Percentiles rank a stretch among this genome's conserved stretches.
Conservation (phyloP, 37 sponge, comb jelly and placozoan genomes). For the Amphimedon queenslandica region DNA sequence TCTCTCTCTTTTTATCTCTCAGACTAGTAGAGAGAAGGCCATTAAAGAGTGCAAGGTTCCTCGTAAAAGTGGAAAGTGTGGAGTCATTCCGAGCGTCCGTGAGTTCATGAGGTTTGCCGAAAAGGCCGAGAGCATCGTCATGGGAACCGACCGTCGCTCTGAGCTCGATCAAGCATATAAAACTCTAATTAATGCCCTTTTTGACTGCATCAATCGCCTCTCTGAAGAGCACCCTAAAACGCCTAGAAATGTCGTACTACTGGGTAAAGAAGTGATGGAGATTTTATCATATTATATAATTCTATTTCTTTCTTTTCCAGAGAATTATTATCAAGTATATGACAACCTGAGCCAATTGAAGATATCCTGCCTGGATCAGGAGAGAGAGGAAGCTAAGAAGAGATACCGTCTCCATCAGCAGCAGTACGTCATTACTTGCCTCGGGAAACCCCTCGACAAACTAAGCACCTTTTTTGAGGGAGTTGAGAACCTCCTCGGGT, state of each 20-base stretch:
- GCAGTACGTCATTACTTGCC: constrained; percentile 54
- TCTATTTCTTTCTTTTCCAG: constrained; percentile 23
- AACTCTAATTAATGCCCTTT: constrained; percentile 58
- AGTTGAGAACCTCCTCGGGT: constrained; percentile 61
- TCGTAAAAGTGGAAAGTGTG: constrained; percentile 66
- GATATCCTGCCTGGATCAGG: constrained; percentile 63
- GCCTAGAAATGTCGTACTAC: constrained; percentile 77
- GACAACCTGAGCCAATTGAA: constrained; percentile 70
- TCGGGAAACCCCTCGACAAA: constrained; percentile 88
- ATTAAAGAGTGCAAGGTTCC: constrained; percentile 68
- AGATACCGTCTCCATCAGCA: constrained; percentile 54
- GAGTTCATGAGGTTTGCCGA: constrained; percentile 64
- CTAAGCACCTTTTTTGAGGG: constrained; percentile 93
- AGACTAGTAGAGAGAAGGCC: constrained; percentile 26
- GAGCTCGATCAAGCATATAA: constrained; percentile 81
- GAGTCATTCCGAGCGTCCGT: constrained; percentile 67
- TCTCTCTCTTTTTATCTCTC: background rate
- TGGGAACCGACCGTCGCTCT: constrained; percentile 41
- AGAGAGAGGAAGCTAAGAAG: constrained; percentile 71
- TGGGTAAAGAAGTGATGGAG: constrained; percentile 45
- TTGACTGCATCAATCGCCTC: constrained; percentile 60
- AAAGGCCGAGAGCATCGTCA: constrained; percentile 61
- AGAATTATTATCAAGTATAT: constrained; percentile 80
- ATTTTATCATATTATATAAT: background rate
- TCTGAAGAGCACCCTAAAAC: constrained; percentile 77